Evolutionary conservation across 2,113 vertebrate genomes (phyloP).

Genomic region (Semnornis frantzii): DNA sequence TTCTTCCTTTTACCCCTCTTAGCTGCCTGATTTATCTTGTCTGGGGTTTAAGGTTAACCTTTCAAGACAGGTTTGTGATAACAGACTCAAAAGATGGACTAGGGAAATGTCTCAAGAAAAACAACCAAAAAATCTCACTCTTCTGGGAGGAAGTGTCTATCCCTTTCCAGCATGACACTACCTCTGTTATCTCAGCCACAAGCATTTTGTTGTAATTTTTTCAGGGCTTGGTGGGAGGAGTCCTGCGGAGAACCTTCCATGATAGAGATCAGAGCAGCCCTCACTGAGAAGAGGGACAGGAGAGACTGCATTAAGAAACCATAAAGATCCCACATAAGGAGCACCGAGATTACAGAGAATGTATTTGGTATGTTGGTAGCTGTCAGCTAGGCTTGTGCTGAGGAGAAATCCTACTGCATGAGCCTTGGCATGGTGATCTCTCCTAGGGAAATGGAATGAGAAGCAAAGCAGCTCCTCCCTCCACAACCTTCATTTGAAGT

Average conservation of each 20-base stretch:
- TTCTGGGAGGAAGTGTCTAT: neutral
- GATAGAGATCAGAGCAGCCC: neutral
- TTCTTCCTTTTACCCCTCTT: neutral
- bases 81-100: neutral
- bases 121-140: neutral
- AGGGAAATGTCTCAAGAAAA: neutral
- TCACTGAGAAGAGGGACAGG: neutral
- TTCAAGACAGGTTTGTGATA: neutral
- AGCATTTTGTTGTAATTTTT: neutral
- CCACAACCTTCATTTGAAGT: neutral
- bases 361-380: neutral
- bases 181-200: neutral
- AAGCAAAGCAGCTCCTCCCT: neutral
- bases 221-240: neutral
- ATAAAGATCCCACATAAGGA: neutral
- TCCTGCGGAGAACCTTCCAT: neutral
- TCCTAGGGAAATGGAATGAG: neutral
- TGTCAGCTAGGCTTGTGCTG: neutral
- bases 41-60: neutral
- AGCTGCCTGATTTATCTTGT: neutral
- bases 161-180: neutral
- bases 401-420: neutral
- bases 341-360: neutral
- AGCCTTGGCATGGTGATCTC: rapidly evolving
- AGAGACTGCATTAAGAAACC: neutral